Conservation (phyloP, 2,113 vertebrate genomes). For the Calonectris borealis region DNA sequence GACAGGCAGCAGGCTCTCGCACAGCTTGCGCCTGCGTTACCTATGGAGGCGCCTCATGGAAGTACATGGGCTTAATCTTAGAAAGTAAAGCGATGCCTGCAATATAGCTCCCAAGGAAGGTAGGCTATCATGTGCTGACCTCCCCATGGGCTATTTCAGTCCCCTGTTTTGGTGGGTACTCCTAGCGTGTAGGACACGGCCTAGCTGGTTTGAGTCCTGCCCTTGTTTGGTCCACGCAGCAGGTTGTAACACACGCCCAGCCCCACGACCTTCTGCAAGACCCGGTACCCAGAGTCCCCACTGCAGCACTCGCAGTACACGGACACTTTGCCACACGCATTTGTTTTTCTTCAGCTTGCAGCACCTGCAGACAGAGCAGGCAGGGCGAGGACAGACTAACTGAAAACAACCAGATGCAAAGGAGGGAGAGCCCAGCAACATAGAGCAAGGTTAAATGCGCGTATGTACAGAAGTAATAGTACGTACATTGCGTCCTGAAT, state of each 20-base stretch:
- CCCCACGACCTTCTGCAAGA: rapidly evolving
- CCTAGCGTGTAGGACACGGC: rapidly evolving
- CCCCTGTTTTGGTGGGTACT: rapidly evolving
- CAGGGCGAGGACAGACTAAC: too few relatives aligned
- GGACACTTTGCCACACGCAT: rapidly evolving
- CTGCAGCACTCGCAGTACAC: rapidly evolving
- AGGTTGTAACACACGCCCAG: rapidly evolving
- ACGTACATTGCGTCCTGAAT: background rate
- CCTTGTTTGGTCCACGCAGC: rapidly evolving
- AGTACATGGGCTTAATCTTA: background rate
- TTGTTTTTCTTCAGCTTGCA: background rate
- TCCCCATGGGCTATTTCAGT: rapidly evolving
- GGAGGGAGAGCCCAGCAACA: background rate
- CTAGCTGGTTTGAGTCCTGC: background rate
- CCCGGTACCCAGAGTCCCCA: rapidly evolving
- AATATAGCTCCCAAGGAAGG: background rate
- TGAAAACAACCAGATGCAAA: background rate
- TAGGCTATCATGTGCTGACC: rapidly evolving
- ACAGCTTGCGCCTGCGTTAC: rapidly evolving
- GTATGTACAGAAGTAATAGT: rapidly evolving
- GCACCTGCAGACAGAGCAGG: background rate
- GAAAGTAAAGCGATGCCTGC: background rate
- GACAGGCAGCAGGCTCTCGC: background rate
- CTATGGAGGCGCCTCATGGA: rapidly evolving
- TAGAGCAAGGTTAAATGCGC: rapidly evolving